Conservation (phyloP, 2,113 vertebrate genomes). For the Eretmochelys imbricata region DNA sequence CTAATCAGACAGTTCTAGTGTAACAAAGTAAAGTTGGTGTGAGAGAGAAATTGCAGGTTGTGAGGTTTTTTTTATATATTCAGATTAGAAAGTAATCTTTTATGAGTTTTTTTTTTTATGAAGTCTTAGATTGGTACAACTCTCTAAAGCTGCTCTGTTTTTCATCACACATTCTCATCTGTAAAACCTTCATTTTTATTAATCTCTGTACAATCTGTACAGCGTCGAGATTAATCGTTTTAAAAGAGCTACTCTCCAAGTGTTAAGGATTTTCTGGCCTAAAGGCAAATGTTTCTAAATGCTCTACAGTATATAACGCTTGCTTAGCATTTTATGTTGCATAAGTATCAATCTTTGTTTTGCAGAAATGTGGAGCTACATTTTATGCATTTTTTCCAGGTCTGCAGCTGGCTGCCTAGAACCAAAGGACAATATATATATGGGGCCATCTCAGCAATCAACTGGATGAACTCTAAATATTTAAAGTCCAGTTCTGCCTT, state of each 20-base stretch:
- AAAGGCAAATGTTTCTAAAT: constrained; percentile 35
- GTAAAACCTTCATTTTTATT: constrained; percentile 82
- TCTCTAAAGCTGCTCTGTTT: constrained; percentile 80
- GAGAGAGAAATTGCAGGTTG: constrained; percentile 71
- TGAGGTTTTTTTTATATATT: constrained; percentile 66
- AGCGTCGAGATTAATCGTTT: constrained; percentile 79
- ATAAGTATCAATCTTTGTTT: constrained; percentile 38
- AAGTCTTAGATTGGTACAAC: constrained; percentile 78
- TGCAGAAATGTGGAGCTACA: constrained; percentile 9
- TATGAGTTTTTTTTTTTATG: constrained; percentile 54
- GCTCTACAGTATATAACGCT: neutral
- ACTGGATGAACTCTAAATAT: neutral
- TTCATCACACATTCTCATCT: constrained; percentile 78
- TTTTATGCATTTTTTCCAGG: constrained; percentile 37
- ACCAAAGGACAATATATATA: constrained; percentile 9
- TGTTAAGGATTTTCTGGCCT: constrained; percentile 46
- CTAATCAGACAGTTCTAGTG: constrained; percentile 51
- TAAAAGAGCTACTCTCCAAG: constrained; percentile 72
- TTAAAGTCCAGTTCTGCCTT: neutral
- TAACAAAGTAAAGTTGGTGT: constrained; percentile 62
- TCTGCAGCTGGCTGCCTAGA: constrained; percentile 44
- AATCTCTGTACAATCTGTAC: constrained; percentile 78
- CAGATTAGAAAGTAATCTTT: constrained; percentile 74
- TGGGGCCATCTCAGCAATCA: neutral
- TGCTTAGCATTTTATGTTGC: neutral